Conservation (phyloP, 2,113 vertebrate species). For the Leptosomus discolor region DNA sequence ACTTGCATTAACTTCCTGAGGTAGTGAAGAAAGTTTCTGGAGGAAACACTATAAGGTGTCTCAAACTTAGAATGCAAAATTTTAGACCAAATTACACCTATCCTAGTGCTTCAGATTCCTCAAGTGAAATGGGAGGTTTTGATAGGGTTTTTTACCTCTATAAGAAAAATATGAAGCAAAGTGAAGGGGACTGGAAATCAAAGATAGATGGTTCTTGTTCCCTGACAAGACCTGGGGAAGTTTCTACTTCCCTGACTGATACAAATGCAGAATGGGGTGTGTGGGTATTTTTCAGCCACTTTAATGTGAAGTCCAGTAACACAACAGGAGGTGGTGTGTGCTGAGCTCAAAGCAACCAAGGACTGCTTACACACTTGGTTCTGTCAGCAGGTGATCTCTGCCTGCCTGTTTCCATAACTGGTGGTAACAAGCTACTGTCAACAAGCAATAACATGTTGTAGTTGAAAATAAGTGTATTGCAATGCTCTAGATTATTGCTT, state of each 20-base stretch:
- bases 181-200: neutral
- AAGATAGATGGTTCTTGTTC: neutral
- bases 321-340: neutral
- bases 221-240: neutral
- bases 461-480: neutral
- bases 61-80: neutral
- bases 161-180: neutral
- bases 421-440: neutral
- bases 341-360: neutral
- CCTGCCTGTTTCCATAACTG: neutral
- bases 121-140: neutral
- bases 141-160: accelerated
- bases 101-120: neutral
- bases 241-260: neutral
- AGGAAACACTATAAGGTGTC: neutral
- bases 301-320: neutral
- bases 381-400: neutral
- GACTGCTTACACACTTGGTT: neutral
- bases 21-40: neutral
- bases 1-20: neutral
- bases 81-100: neutral
- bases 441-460: neutral
- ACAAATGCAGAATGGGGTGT: neutral
- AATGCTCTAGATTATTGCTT: neutral
- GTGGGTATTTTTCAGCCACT: neutral